Evolutionary conservation across 2,797 vertebrate genomes (phyloP).

Genomic region (Tympanoctomys barrerae): DNA sequence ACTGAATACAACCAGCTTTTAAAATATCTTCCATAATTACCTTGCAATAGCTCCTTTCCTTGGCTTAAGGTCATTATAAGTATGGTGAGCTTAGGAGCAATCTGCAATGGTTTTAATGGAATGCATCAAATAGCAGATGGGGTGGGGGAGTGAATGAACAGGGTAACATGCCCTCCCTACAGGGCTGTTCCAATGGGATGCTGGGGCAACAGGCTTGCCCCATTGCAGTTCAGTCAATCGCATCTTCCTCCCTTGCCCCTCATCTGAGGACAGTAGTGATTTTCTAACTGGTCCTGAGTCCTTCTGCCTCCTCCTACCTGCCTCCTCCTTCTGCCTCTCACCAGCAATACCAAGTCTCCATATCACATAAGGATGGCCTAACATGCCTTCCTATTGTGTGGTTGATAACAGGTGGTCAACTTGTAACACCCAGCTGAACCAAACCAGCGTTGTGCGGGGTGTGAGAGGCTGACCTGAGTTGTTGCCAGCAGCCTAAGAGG

Average conservation of each 20-base stretch:
- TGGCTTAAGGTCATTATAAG: not conserved
- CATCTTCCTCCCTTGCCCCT: rapidly evolving
- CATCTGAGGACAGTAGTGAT: rapidly evolving
- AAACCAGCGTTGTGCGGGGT: no score
- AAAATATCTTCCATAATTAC: not conserved
- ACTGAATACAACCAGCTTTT: not conserved
- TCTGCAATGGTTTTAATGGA: not conserved
- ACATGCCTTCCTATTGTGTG: not conserved
- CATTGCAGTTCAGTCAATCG: rapidly evolving
- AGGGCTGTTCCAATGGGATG: not conserved
- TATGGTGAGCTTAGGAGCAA: not conserved
- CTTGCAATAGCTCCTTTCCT: not conserved
- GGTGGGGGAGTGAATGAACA: no score
- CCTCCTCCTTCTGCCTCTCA: not conserved
- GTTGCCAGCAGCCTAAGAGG: no score
- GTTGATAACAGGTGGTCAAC: no score
- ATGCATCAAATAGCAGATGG: not conserved
- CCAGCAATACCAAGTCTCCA: not conserved
- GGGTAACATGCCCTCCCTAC: no score
- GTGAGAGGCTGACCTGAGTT: no score
- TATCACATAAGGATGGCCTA: not conserved
- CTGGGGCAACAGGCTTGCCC: not conserved
- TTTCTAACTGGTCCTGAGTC: not conserved
- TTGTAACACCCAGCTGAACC: no score
- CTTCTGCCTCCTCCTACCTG: not conserved